Evolutionary conservation across 2,113 vertebrate genomes (phyloP), one percentile per base, ranked within the genome.

Genomic region (Macrotus californicus): DNA sequence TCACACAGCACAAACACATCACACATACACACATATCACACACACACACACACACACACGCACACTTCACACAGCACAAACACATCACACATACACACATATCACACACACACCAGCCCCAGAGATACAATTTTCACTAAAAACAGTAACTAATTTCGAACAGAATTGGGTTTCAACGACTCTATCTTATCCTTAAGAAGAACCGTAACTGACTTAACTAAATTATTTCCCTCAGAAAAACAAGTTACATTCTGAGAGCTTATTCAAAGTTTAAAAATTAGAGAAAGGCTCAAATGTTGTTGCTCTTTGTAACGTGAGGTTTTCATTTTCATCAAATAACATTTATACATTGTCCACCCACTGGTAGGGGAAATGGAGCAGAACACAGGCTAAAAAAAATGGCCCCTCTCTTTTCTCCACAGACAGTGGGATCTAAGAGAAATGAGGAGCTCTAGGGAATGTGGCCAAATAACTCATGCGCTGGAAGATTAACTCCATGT

Each of bases 211-310:
- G 41, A 87, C 81, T 67, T 94, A 95, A 89, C 76, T 84, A 83
- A 96, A 95, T 92, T 86, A 92, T 89, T 95, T 95, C 73, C 54
- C 46, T n/a, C 87, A 83, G 91, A 96, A 96, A 96, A 96, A 94
- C 69, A 95, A 95, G 46, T 61, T 36, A 80, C 56, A 91, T 94
- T 95, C 91, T 43, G 43, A 89, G 84, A 61, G 50, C 29, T 73
- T 87, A 92, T 79, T 91, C 76, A 87, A 97, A 95, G 84, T 46
- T 95, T 80, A 69, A 94, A 94, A 96, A 70, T 83, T 89, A 88
- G 91, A 94, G 64, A 69, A 91, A 94, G 52, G 39, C 24, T 92
- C 64, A 64, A 81, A 66, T n/a, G n/a, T 76, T 83, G 46, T 69
- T 96, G 50, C 46, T 95, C 34, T 94, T 88, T 87, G 81, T 69